These are phyloP conservation scores for Microctenopoma lineatum DNA, from an alignment of 2,797 vertebrate species.

Conservation along the genomic window DNA sequence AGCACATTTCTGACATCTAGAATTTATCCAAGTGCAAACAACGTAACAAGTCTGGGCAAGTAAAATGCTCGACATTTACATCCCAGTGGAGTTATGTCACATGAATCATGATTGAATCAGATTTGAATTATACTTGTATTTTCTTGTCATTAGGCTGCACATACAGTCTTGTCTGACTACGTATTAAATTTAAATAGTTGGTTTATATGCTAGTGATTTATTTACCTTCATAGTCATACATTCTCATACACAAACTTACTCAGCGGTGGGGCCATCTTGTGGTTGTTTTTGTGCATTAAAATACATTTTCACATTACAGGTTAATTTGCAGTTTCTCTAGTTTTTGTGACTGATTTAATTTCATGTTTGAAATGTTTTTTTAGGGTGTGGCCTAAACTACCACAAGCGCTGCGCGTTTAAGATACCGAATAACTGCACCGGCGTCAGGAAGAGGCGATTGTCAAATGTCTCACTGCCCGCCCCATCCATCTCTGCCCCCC, in stretches of 20 bases:
- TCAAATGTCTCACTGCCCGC: constrained; percentile 95
- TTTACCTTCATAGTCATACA: constrained; percentile 11
- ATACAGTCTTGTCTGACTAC: constrained; percentile 16
- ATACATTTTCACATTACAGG: neutral
- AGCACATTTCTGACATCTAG: constrained; percentile 33
- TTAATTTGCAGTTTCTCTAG: neutral
- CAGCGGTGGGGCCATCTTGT: constrained; percentile 33
- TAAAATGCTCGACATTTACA: constrained; percentile 58
- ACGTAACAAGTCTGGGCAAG: constrained; percentile 22
- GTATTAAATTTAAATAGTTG: constrained; percentile 22
- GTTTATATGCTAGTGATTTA: constrained; percentile 29
- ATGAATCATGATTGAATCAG: constrained; percentile 31
- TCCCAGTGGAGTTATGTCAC: constrained; percentile 42
- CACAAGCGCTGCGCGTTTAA: constrained; percentile 98
- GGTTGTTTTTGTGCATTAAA: constrained; percentile 14
- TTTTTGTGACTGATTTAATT: constrained; percentile 30
- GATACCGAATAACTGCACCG: constrained; percentile 98
- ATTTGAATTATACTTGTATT: constrained; percentile 28
- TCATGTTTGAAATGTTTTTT: constrained; percentile 31
- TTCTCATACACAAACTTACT: constrained; percentile 5
- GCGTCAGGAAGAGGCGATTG: constrained; percentile 92
- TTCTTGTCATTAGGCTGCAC: constrained; percentile 28
- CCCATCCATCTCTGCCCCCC: constrained; percentile 89
- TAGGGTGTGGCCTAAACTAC: constrained; percentile 97
- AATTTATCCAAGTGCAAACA: constrained; percentile 39